Percentiles rank a stretch among this genome's conserved stretches.
Conservation (phyloP, 2,113 vertebrate genomes). For the Empidonax alnorum region DNA sequence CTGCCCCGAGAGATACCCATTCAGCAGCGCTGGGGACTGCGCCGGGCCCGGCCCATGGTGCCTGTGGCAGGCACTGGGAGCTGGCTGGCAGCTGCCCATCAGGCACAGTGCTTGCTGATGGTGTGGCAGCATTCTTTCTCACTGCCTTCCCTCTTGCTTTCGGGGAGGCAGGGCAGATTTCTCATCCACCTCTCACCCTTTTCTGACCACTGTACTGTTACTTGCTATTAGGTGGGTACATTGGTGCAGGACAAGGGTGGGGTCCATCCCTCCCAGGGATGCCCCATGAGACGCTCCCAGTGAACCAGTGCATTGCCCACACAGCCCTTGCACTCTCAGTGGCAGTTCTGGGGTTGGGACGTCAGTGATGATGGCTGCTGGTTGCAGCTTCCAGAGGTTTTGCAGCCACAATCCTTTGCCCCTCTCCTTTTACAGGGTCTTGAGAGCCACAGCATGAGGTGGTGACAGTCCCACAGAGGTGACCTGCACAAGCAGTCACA, state of each 20-base stretch:
- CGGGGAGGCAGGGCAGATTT: not conserved
- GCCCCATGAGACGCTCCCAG: accelerated
- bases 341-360: not conserved
- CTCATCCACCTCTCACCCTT: not conserved
- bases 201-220: not conserved
- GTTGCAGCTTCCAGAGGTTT: not conserved
- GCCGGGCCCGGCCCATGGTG: accelerated
- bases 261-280: not conserved
- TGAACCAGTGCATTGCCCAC: accelerated
- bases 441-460: not conserved
- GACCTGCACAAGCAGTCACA: accelerated
- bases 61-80: accelerated
- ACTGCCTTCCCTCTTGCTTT: not conserved
- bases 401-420: not conserved
- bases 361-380: not conserved
- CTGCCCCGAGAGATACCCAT: not conserved
- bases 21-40: not conserved
- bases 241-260: not conserved
- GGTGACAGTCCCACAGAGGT: not conserved
- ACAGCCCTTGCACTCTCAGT: not conserved
- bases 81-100: not conserved
- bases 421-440: not conserved
- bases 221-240: accelerated
- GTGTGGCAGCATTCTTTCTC: not conserved
- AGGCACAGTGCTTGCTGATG: not conserved